phyloP scores from a whole-genome alignment of 2,888 invertebrate species.

The Lycophotia porphyrea region DNA sequence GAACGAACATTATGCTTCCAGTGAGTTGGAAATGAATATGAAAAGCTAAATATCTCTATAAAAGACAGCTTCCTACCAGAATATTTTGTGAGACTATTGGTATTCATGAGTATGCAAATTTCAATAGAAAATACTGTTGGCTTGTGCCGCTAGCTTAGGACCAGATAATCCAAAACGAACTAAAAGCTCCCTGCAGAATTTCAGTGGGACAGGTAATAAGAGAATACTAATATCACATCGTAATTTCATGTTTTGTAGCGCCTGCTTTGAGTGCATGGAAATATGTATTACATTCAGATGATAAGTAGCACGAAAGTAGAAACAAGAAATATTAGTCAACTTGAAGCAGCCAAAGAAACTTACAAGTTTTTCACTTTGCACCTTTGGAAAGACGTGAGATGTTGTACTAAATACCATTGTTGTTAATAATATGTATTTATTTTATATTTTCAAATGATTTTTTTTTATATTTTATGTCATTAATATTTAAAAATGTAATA shows the following conservation, averaged over 20 bases:
- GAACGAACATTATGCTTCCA: constrained; percentile 22
- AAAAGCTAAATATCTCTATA: constrained; percentile 51
- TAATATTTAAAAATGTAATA: too few relatives aligned
- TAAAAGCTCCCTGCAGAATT: constrained; percentile 33
- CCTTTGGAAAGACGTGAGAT: too few relatives aligned
- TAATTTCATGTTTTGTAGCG: constrained; percentile 6
- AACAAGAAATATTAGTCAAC: neutral
- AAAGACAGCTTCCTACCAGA: constrained; percentile 55
- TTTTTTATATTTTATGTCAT: too few relatives aligned
- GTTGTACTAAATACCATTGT: too few relatives aligned
- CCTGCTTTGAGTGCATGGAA: neutral
- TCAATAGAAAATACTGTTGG: constrained; percentile 54
- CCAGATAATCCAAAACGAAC: constrained; percentile 51
- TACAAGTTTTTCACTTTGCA: neutral
- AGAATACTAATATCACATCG: constrained; percentile 33
- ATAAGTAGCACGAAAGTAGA: neutral
- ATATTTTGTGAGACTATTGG: constrained; percentile 51
- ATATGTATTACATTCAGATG: constrained; percentile 19
- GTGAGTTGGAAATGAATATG: constrained; percentile 46
- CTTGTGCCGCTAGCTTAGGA: constrained; percentile 40
- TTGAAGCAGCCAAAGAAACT: neutral
- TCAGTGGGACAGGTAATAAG: constrained; percentile 25
- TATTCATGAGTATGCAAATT: constrained; percentile 63
- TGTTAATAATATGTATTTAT: too few relatives aligned
- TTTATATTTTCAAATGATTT: too few relatives aligned